Base-by-base conservation (phyloP, 2,888 invertebrate species). In the Netelia inedita region DNA sequence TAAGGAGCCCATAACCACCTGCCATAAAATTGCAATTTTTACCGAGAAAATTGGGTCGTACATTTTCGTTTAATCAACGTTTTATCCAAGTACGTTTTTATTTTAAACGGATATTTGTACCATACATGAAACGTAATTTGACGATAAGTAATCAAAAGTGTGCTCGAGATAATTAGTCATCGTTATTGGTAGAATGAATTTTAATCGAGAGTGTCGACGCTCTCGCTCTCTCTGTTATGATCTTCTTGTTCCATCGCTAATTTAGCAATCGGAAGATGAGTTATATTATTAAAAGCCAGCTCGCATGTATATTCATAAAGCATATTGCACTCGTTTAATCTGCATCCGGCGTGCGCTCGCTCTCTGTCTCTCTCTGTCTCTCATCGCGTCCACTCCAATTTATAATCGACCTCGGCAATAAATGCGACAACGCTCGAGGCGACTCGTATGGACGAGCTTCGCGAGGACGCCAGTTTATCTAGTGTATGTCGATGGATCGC, bases 371-470 rank as follows among this genome's bases (percentile, higher is more conserved):
- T 5, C 46, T 19, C 19, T 57, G 16, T 57, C 28, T 73, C 76
- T 78, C 65, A 69, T 74, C 61, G 79, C 82, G 74, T 82, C 74
- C 75, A 72, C 82, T 82, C 66, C 85, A 85, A 85, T 85, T 85
- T 82, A 85, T 82, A 85, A 85, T 82, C 85, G 85, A 82, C 85
- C 82, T 85, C 85, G 82, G 59, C 75, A 79, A 82, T 85, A 85
- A 82, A 79, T 82, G 78, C 35, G 71, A 78, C 79, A 74, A 79
- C 53, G 74, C 80, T 73, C 41, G 76, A 59, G 53, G 71, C 46
- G 35, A 65, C 46, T 69, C 55, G 41, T 79, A 3, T 57, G 9
- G 8, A 21, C 16, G 59, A 11, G 63, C 28, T 55, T 28, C 28
- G 43, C 72, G 72, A 73, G 72, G 65, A 79, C 72, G 65, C 57